Evolutionary conservation across 2,797 vertebrate species (phyloP), one percentile per base, ranked within the genome.

Genomic region (Microctenopoma stevenorrisi): DNA sequence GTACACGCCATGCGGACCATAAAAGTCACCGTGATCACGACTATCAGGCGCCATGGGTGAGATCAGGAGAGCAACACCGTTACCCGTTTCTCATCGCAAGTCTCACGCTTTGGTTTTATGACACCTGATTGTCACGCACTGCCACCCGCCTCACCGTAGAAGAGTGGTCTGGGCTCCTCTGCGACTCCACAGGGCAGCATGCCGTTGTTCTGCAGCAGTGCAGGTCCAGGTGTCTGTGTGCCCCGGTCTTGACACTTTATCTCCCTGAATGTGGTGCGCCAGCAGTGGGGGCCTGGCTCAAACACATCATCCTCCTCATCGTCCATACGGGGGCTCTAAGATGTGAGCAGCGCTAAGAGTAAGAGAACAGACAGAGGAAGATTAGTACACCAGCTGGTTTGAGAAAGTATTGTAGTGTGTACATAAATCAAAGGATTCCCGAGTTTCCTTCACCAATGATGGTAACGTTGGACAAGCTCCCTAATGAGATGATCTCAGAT

Each of bases 271-370:
- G 86, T 58, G 72, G 89, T 88, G 81, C 70, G 86, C 91, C 92
- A 93, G 88, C 51, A 80, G 74, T 63, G 67, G 53, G 85, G 78
- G 78, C 89, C 87, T 56, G 89, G 84, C 89, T 86, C 88, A 81
- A 93, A 94, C 82, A 95, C 94, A 93, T 94, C 94, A 66, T 95
- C 94, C 83, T 95, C 94, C 78, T 95, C 94, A 86, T 95, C 94
- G 67, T 94, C 94, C 94, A 95, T 95, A 72, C 89, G 93, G 83
- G 79, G 89, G 72, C 74, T 57, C 84, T 91, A 69, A 52, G 37
- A 68, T 69, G 73, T 67, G 82, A 74, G 77, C 87, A 79, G 71
- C 86, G 91, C 92, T 58, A 11, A 60, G 78, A 53, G 46, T 10
- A n/a, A 49, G 44, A 52, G 12, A n/a, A 54, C 18, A 61, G 33